Evolutionary conservation across 2,113 vertebrate species (phyloP).

Genomic region (Epinephelus cyanopodus): DNA sequence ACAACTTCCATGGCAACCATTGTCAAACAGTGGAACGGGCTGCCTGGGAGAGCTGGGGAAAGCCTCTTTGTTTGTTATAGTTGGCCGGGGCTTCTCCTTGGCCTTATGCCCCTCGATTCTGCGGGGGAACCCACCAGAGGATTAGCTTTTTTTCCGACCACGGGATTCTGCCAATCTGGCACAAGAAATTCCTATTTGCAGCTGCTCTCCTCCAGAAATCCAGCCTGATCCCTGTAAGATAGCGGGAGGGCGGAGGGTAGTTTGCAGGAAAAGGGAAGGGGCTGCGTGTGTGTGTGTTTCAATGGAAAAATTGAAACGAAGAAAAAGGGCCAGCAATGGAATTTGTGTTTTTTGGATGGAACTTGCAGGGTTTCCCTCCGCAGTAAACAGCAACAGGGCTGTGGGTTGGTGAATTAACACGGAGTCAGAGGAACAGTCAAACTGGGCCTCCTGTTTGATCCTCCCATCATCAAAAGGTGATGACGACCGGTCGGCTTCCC

Average conservation of each 20-base stretch:
- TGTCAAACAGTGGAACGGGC: conserved; percentile 87
- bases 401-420: conserved; percentile 76
- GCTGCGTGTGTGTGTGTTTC: conserved; percentile 54
- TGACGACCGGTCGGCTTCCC: conserved; percentile 24
- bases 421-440: conserved; percentile 56
- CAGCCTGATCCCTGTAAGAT: conserved; percentile 87
- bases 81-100: conserved; percentile 86
- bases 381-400: conserved; percentile 88
- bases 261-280: conserved; percentile 79
- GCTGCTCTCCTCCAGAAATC: conserved; percentile 86
- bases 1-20: conserved; percentile 93
- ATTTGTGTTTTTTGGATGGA: conserved; percentile 84
- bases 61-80: conserved; percentile 92
- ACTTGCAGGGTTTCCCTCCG: conserved; percentile 88
- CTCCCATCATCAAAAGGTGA: conserved; percentile 50
- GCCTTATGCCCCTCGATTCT: conserved; percentile 84
- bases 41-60: conserved; percentile 90
- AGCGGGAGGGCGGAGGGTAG: conserved; percentile 77
- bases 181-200: conserved; percentile 82
- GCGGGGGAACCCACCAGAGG: conserved; percentile 85
- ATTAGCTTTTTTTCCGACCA: conserved; percentile 86
- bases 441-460: conserved; percentile 61
- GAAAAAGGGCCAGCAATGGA: conserved; percentile 80
- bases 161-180: conserved; percentile 88
- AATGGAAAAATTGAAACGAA: conserved; percentile 89